Base-by-base conservation (phyloP, 2,797 vertebrate species). In the Dryobates pubescens region DNA sequence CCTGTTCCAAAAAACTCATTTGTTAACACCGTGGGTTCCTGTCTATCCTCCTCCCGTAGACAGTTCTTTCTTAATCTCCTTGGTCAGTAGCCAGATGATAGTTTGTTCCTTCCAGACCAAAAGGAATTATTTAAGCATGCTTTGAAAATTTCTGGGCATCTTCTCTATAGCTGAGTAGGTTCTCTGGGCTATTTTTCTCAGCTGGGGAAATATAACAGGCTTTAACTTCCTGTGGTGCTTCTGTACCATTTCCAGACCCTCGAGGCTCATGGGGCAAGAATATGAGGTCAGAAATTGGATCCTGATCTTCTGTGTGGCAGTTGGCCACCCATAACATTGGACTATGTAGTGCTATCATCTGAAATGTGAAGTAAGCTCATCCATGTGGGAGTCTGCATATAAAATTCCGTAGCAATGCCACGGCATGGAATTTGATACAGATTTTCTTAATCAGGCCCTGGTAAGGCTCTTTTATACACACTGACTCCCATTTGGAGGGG, bases 221-320 rank as follows among this genome's bases (percentile, higher is more conserved):
- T 74, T 56, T 53, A 16, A 69, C n/a, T 77, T 86, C 47, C 26
- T 13, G 1, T 83, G 81, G 22, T 93, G 70, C 59, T 92, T 92
- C 78, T 90, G 62, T 90, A 86, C 70, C 47, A 13, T 53, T 93
- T 89, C 57, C 82, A 93, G 79, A 61, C 70, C 57, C 51, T 87
- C n/a, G 43, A 34, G 89, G 73, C 67, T 89, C 36, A 19, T 12
- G 17, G 56, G 61, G 38, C 74, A 88, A 76, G 76, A 75, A 74
- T 27, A 58, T 0, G 20, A 90, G 53, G 65, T 87, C 70, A 92
- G 88, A 86, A 89, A 83, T 47, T 82, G 78, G 62, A 65, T 89
- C 78, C 86, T 45, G 69, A 65, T 77, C 85, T 75, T 53, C 54
- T 69, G 20, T 83, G 74, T 92, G 75, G 78, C 74, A 90, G 49